These are phyloP conservation scores for Neodiprion virginianus DNA, from an alignment of 1,140 invertebrate species.

Conservation along the genomic window DNA sequence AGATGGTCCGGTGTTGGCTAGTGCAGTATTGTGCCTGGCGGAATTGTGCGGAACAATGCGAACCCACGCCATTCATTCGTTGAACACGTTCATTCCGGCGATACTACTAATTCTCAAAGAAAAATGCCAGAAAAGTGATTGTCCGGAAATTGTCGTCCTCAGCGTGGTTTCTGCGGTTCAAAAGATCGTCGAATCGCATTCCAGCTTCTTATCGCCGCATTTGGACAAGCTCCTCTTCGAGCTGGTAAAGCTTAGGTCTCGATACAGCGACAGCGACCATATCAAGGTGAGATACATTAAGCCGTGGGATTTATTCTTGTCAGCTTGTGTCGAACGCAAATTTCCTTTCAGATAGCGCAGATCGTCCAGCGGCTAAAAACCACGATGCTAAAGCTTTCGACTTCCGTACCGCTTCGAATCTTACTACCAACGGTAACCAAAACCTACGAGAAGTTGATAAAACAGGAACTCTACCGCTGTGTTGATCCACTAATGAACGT, in stretches of 20 bases:
- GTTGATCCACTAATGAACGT: conserved; percentile 77
- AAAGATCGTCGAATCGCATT: conserved; percentile 81
- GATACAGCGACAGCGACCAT: conserved; percentile 49
- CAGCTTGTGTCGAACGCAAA: conserved; percentile 10
- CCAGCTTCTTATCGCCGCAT: conserved; percentile 84
- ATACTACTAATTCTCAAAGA: conserved; percentile 69
- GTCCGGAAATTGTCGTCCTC: conserved; percentile 58
- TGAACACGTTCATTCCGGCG: conserved; percentile 82
- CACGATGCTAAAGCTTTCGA: conserved; percentile 73
- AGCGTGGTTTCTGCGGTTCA: conserved; percentile 77
- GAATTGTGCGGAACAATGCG: conserved; percentile 79
- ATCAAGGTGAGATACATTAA: conserved; percentile 43
- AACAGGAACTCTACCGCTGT: conserved; percentile 66
- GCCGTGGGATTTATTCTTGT: conserved; percentile 9
- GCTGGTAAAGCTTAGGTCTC: conserved; percentile 65
- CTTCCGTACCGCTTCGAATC: conserved; percentile 73
- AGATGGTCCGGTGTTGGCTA: conserved; percentile 71
- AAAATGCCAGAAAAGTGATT: conserved; percentile 54
- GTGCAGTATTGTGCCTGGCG: conserved; percentile 79
- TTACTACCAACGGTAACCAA: conserved; percentile 77
- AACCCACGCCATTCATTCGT: conserved; percentile 73
- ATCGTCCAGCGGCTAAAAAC: conserved; percentile 66
- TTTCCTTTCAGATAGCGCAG: conserved; percentile 54
- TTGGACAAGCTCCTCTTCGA: conserved; percentile 76
- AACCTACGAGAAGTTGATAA: conserved; percentile 70